Evolutionary conservation across 2,797 vertebrate species (phyloP).

Genomic region (Schizothorax lantsangensis): DNA sequence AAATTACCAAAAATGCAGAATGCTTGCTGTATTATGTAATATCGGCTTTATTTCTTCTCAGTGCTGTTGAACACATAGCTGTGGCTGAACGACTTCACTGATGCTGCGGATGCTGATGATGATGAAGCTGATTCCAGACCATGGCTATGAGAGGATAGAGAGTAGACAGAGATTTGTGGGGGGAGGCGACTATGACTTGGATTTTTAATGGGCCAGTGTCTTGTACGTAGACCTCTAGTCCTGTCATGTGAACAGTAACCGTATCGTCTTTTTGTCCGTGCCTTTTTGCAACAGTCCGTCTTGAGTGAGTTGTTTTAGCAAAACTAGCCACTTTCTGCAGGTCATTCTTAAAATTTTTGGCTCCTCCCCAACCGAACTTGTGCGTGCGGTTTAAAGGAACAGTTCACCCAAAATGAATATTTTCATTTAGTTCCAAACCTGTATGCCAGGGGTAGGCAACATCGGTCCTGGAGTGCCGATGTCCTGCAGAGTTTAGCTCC

Average conservation of each 20-base stretch:
- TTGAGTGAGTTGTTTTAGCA: constrained; percentile 64
- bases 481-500: no score
- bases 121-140: constrained; percentile 41
- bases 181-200: constrained; percentile 42
- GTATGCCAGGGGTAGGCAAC: neutral
- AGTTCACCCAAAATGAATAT: constrained; percentile 41
- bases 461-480: no score
- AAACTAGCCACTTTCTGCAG: constrained; percentile 62
- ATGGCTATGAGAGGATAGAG: constrained; percentile 56
- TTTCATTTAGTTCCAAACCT: neutral
- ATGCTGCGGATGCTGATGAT: constrained; percentile 21
- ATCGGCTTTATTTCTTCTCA: constrained; percentile 12
- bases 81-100: constrained; percentile 29
- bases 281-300: constrained; percentile 65
- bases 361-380: constrained; percentile 32
- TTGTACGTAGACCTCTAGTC: constrained; percentile 65
- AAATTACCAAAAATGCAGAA: neutral
- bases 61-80: constrained; percentile 31
- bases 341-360: constrained; percentile 57
- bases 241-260: constrained; percentile 70
- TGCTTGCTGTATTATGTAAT: neutral
- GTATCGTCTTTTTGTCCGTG: constrained; percentile 65
- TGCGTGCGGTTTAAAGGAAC: constrained; percentile 10
- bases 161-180: constrained; percentile 36
- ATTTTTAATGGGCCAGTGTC: constrained; percentile 64